A percentile compares a stretch with the other conserved stretches of the same genome.
Evolutionary conservation across 2,113 vertebrate species (phyloP).

Genomic region (Ameiurus melas): DNA sequence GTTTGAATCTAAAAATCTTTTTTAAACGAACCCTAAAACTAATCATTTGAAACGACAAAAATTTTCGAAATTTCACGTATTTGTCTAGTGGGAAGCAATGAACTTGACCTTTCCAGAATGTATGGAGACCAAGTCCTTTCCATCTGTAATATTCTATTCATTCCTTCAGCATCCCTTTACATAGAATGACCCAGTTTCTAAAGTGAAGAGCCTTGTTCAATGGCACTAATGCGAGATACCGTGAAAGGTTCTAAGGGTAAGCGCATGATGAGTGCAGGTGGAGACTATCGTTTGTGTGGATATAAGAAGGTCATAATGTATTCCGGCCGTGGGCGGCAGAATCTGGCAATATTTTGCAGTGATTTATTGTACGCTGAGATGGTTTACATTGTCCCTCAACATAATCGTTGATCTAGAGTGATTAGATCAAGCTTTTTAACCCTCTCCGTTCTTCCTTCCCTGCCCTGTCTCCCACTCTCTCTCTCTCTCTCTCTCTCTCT

Average conservation of each 20-base stretch:
- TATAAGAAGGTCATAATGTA: conserved; percentile 33
- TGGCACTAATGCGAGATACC: neutral
- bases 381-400: neutral
- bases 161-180: neutral
- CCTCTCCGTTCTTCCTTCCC: neutral
- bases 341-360: neutral
- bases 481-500: neutral
- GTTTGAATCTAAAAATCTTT: neutral
- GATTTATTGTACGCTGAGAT: neutral
- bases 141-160: neutral
- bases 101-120: neutral
- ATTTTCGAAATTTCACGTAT: neutral
- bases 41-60: neutral
- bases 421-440: neutral
- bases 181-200: conserved; percentile 28
- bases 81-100: neutral
- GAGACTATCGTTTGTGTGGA: conserved; percentile 8
- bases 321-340: neutral
- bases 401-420: neutral
- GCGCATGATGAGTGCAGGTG: conserved; percentile 36
- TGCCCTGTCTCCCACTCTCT: neutral
- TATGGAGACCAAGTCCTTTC: neutral
- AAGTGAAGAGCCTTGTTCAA: conserved; percentile 40
- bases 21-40: neutral
- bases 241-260: conserved; percentile 40